Evolutionary conservation across 1,140 invertebrate species (phyloP).

Genomic region (Brachionus koreanus): DNA sequence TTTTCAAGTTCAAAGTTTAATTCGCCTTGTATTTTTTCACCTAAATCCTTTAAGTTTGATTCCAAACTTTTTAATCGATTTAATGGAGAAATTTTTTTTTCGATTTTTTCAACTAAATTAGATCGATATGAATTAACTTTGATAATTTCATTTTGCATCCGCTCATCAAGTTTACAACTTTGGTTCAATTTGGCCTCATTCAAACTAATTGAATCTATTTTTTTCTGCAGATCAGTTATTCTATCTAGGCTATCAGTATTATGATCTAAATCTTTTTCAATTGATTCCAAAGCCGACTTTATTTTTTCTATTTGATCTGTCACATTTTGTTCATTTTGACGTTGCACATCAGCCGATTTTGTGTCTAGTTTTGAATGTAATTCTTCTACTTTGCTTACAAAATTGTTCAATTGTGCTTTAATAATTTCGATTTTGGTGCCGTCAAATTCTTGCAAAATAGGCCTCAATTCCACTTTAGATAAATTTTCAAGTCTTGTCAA

Average conservation of each 20-base stretch:
- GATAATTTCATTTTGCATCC: not conserved
- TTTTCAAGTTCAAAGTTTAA: not conserved
- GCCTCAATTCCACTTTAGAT: not conserved
- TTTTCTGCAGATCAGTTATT: not conserved
- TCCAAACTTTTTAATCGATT: not conserved
- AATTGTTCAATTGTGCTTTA: not conserved
- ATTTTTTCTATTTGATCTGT: not conserved
- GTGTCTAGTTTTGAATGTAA: not conserved
- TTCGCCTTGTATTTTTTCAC: not conserved
- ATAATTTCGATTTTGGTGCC: not conserved
- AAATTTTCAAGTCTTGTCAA: not conserved
- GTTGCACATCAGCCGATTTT: not conserved
- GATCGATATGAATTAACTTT: not conserved
- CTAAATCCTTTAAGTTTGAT: not conserved
- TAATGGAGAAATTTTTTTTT: not conserved
- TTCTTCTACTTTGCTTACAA: not conserved
- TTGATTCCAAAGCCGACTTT: not conserved
- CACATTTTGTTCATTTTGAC: not conserved
- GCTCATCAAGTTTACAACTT: not conserved
- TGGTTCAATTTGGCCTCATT: not conserved
- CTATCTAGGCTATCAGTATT: not conserved
- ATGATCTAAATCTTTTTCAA: not conserved
- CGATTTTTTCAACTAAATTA: not conserved
- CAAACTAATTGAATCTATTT: not conserved
- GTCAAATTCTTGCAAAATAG: not conserved